Evolutionary conservation across 2,113 vertebrate species (phyloP).

Genomic region (Furnarius figulus): DNA sequence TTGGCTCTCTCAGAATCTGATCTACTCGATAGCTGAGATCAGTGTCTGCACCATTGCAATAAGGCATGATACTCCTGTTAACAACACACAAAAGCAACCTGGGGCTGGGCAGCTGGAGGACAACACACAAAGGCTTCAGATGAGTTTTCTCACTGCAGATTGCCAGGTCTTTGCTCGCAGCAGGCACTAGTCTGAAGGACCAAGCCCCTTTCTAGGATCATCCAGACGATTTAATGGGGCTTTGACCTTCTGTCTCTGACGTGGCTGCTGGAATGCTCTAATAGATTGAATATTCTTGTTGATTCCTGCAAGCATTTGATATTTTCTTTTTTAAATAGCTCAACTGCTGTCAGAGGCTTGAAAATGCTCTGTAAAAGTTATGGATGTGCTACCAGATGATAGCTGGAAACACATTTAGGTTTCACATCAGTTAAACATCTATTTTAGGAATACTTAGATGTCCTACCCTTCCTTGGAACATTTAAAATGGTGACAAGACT

Average conservation of each 20-base stretch:
- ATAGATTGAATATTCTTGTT: neutral
- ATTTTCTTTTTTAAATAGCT: neutral
- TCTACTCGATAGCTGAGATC: neutral
- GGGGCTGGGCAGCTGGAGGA: fast-evolving
- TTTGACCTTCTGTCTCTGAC: neutral
- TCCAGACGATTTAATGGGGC: neutral
- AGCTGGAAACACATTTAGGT: neutral
- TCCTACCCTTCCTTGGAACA: neutral
- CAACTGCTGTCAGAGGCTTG: neutral
- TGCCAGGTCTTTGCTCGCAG: neutral
- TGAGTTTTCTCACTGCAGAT: neutral
- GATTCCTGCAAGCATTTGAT: neutral
- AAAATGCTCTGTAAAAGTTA: neutral
- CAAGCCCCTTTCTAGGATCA: neutral
- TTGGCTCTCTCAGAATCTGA: neutral
- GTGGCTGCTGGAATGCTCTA: neutral
- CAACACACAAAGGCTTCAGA: fast-evolving
- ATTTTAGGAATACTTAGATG: neutral
- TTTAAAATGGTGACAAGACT: neutral
- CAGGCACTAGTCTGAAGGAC: neutral
- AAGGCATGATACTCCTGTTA: neutral
- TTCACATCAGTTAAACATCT: neutral
- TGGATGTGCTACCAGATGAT: neutral
- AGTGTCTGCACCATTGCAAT: neutral
- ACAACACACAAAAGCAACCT: neutral